phyloP scores from a whole-genome alignment of 2,113 vertebrate species.

The Panurus biarmicus region DNA sequence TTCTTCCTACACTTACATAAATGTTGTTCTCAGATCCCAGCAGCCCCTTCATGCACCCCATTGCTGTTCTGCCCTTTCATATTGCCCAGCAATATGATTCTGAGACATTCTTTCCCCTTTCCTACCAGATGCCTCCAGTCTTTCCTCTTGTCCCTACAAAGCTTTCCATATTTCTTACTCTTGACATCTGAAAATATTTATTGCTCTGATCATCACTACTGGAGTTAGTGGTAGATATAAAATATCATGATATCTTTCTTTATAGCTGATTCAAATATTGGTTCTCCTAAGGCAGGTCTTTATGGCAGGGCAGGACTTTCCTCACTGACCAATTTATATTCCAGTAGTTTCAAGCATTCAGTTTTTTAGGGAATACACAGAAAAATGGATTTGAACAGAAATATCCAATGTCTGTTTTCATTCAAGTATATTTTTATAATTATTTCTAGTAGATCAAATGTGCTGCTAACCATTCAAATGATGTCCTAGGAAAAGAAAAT shows the following conservation, averaged over 20 bases:
- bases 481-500: not conserved
- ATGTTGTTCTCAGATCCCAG: not conserved
- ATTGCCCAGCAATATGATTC: not conserved
- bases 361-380: not conserved
- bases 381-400: not conserved
- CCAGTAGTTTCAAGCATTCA: not conserved
- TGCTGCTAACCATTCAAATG: not conserved
- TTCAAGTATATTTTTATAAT: not conserved
- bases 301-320: not conserved
- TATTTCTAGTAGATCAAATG: not conserved
- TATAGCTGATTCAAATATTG: not conserved
- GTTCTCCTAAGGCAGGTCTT: not conserved
- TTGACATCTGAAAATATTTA: not conserved
- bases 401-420: not conserved
- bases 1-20: not conserved
- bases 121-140: not conserved
- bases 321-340: not conserved
- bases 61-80: not conserved
- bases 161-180: not conserved
- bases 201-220: not conserved
- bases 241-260: not conserved
- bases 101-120: not conserved
- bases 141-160: not conserved
- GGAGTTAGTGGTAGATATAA: not conserved
- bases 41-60: not conserved